phyloP scores from a whole-genome alignment of 2,888 invertebrate genomes.

The Hirtodrosophila duncani region DNA sequence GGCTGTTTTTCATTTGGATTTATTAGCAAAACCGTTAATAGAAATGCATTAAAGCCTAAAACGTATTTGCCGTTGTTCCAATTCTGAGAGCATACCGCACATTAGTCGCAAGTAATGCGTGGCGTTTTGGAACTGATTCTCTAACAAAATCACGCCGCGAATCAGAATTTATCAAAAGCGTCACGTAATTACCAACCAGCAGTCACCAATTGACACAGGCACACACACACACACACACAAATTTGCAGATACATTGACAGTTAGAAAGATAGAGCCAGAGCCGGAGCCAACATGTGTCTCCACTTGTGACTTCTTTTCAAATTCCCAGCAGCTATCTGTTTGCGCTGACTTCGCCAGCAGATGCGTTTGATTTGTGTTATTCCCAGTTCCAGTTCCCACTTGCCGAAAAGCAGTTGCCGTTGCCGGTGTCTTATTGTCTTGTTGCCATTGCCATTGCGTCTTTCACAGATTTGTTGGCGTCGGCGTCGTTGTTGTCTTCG shows the following conservation, averaged over 20 bases:
- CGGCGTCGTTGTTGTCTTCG: constrained; percentile 24
- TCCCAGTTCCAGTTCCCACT: no score
- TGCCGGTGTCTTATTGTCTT: no score
- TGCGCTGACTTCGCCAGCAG: constrained; percentile 48
- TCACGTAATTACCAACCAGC: constrained; percentile 67
- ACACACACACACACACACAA: constrained; percentile 8
- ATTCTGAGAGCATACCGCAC: constrained; percentile 65
- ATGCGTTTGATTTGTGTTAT: constrained; percentile 69
- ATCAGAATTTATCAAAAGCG: constrained; percentile 69
- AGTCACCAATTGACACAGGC: constrained; percentile 42
- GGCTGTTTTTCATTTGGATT: constrained; percentile 26
- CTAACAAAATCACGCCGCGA: constrained; percentile 55
- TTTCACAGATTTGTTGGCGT: constrained; percentile 50
- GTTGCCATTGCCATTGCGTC: constrained; percentile 40
- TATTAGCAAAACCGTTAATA: constrained; percentile 57
- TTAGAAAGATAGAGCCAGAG: constrained; percentile 6
- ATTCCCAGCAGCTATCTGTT: constrained; percentile 63
- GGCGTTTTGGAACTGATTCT: no score
- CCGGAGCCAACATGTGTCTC: constrained; percentile 9
- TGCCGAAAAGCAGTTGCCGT: no score
- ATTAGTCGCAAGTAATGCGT: constrained; percentile 61
- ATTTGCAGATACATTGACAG: constrained; percentile 31
- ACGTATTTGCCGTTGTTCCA: constrained; percentile 56
- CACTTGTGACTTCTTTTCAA: constrained; percentile 43
- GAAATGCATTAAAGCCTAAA: constrained; percentile 63